Percentiles rank a stretch among this genome's conserved stretches.
Evolutionary conservation across 2,113 vertebrate genomes (phyloP).

Genomic region (Oxyruncus cristatus): DNA sequence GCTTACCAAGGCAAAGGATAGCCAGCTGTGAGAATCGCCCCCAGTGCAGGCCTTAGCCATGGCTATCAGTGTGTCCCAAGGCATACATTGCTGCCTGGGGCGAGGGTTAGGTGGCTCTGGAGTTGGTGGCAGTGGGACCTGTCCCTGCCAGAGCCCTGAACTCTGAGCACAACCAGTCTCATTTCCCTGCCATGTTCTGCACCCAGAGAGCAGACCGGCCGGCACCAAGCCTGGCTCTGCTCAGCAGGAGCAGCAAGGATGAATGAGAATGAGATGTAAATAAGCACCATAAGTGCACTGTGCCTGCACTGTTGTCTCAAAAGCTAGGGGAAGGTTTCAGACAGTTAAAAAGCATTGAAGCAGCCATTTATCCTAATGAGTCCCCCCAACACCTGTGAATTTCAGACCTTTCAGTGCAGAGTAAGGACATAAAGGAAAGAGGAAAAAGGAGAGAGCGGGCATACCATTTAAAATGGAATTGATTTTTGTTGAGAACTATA

Average conservation of each 20-base stretch:
- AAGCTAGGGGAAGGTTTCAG: not conserved
- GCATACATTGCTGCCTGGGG: not conserved
- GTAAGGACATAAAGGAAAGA: not conserved
- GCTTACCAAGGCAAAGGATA: not conserved
- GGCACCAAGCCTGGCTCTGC: not conserved
- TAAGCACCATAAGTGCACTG: not conserved
- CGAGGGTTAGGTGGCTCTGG: not conserved
- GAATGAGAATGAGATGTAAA: not conserved
- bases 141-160: not conserved
- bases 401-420: not conserved
- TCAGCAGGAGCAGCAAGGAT: not conserved
- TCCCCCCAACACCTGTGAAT: rapidly evolving
- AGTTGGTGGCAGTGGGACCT: not conserved
- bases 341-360: not conserved
- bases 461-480: not conserved
- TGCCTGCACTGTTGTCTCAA: not conserved
- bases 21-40: not conserved
- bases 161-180: not conserved
- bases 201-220: not conserved
- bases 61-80: not conserved
- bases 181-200: rapidly evolving
- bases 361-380: not conserved
- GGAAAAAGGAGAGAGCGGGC: not conserved
- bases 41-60: not conserved
- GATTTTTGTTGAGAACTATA: not conserved